These are phyloP conservation scores for Gyps fulvus DNA, from an alignment of 2,113 vertebrate species.

Conservation along the genomic window DNA sequence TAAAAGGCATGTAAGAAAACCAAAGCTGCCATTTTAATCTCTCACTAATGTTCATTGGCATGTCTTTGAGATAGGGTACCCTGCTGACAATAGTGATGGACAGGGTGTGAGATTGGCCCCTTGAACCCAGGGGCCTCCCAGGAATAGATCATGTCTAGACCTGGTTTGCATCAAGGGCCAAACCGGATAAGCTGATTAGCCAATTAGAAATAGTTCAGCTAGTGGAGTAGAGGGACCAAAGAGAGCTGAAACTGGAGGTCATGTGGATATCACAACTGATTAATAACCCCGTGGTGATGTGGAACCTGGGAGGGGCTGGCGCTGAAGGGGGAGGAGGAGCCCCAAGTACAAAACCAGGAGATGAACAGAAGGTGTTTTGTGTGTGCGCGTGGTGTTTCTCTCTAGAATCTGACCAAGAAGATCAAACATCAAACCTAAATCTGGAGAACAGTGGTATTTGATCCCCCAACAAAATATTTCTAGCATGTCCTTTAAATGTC, in stretches of 20 bases:
- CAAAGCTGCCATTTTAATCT: conserved; percentile 64
- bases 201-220: conserved; percentile 65
- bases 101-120: conserved; percentile 63
- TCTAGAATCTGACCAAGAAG: background rate
- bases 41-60: conserved; percentile 59
- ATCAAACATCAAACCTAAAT: background rate
- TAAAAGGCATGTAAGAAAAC: conserved; percentile 68
- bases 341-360: background rate
- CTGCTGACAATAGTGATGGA: conserved; percentile 64
- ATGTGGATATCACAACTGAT: conserved; percentile 64
- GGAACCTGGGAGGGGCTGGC: background rate
- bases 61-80: conserved; percentile 60
- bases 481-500: conserved; percentile 4
- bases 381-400: background rate
- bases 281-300: conserved; percentile 16
- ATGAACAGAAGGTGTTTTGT: background rate
- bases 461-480: background rate
- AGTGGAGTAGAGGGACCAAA: conserved; percentile 37
- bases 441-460: background rate
- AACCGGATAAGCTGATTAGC: conserved; percentile 64
- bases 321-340: background rate
- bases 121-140: conserved; percentile 56
- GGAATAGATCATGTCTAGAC: conserved; percentile 64
- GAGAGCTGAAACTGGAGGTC: conserved; percentile 52
- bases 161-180: conserved; percentile 63